phyloP scores from a whole-genome alignment of 2,113 vertebrate genomes.

The Leptosomus discolor region DNA sequence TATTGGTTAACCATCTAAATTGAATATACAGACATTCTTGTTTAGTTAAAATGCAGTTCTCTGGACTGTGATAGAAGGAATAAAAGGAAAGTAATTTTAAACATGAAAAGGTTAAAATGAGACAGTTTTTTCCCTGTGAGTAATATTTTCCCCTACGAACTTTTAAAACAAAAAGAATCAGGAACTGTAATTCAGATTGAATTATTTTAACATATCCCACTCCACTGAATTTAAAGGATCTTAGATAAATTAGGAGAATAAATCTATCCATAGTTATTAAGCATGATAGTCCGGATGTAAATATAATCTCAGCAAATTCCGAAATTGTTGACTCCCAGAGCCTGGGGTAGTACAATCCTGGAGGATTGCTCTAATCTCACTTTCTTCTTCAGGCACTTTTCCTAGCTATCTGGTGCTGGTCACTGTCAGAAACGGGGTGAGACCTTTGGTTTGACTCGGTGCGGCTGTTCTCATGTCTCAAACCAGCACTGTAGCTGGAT shows the following conservation, averaged over 20 bases:
- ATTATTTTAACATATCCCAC: background rate
- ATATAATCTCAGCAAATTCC: background rate
- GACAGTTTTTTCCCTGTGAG: background rate
- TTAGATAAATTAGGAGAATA: background rate
- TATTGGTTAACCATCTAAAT: background rate
- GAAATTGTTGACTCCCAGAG: background rate
- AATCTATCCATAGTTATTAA: background rate
- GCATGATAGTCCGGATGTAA: background rate
- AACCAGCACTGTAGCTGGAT: rapidly evolving
- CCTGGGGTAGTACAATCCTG: background rate
- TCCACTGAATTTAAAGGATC: background rate
- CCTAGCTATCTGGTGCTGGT: background rate
- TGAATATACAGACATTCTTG: background rate
- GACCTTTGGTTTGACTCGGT: background rate
- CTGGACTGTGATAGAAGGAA: background rate
- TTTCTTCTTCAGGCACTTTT: background rate
- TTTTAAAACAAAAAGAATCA: background rate
- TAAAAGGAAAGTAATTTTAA: background rate
- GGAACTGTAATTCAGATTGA: background rate
- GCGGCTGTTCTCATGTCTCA: background rate
- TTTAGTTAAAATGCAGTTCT: background rate
- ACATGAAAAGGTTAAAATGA: background rate
- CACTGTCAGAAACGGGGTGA: background rate
- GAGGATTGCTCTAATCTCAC: background rate
- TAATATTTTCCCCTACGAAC: background rate